Conservation (phyloP, 2,113 vertebrate species). For the Cavia porcellus region DNA sequence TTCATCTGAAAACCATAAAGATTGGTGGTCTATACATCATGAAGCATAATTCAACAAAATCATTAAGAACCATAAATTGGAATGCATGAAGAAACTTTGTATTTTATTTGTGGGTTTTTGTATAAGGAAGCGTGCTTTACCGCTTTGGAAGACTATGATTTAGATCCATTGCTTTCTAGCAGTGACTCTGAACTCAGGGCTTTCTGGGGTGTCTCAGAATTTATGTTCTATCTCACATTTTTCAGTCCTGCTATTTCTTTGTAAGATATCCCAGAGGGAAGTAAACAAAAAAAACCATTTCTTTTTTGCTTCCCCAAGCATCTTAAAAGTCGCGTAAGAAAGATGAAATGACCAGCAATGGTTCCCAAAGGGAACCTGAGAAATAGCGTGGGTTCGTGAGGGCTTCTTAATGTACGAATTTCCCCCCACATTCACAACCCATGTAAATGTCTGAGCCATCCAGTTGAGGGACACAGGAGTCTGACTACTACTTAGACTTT, state of each 20-base stretch:
- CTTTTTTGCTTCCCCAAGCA: slow-evolving; percentile 46
- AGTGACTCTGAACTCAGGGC: slow-evolving; percentile 65
- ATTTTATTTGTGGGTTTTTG: slow-evolving; percentile 41
- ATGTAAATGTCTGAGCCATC: slow-evolving; percentile 62
- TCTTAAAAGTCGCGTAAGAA: slow-evolving; percentile 85
- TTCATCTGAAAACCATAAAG: slow-evolving; percentile 61
- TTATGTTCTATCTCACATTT: slow-evolving; percentile 73
- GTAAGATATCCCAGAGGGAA: slow-evolving; percentile 76
- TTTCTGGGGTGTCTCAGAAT: slow-evolving; percentile 77
- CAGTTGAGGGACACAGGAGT: slow-evolving; percentile 40
- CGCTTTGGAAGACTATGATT: slow-evolving; percentile 51
- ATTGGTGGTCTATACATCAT: background rate
- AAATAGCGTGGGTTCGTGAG: slow-evolving; percentile 80
- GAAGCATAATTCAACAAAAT: slow-evolving; percentile 31
- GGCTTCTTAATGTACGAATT: slow-evolving; percentile 74
- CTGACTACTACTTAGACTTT: slow-evolving; percentile 67
- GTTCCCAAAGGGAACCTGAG: slow-evolving; percentile 70
- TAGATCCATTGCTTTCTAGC: slow-evolving; percentile 73
- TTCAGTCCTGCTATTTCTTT: slow-evolving; percentile 75
- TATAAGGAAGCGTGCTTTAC: background rate
- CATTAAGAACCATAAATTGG: slow-evolving; percentile 58
- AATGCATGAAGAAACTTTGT: background rate
- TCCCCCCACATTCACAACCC: slow-evolving; percentile 73
- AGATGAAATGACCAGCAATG: slow-evolving; percentile 85
- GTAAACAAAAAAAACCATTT: slow-evolving; percentile 74